phyloP scores from a whole-genome alignment of 1,140 invertebrate genomes.

The Archivesica marissinica region DNA sequence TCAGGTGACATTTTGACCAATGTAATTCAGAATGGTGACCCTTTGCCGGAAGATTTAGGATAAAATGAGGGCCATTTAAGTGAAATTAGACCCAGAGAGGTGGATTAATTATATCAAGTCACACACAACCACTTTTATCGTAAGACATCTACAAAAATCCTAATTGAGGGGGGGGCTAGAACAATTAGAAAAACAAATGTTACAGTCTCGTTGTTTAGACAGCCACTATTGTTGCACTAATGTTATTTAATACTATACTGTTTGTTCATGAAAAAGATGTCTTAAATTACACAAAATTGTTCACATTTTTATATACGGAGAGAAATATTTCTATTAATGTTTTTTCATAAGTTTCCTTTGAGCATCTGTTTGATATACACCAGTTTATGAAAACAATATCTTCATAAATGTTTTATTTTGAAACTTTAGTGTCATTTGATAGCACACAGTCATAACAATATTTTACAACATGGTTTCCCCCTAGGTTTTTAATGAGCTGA shows the following conservation, averaged over 20 bases:
- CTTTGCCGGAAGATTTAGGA: not conserved
- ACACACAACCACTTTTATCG: conserved; percentile 1
- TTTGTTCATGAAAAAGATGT: no score
- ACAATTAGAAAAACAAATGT: no score
- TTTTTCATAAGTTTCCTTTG: no score
- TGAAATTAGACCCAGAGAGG: not conserved
- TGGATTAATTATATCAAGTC: not conserved
- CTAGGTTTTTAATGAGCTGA: not conserved
- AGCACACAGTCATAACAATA: not conserved
- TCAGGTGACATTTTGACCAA: conserved; percentile 37
- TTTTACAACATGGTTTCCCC: not conserved
- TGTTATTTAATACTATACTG: no score
- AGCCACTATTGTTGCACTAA: no score
- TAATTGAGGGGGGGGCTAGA: not conserved
- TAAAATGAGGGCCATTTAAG: not conserved
- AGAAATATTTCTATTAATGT: no score
- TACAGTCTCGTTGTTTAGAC: no score
- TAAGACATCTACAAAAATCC: not conserved
- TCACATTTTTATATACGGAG: no score
- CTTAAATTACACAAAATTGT: no score
- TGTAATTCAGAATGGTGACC: conserved; percentile 5
- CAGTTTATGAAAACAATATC: no score
- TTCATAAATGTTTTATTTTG: not conserved
- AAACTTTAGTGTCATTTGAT: conserved; percentile 2
- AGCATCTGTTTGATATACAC: no score